A percentile compares a stretch with the other conserved stretches of the same genome.
These are phyloP conservation scores for Patella caerulea DNA, from an alignment of 2,888 invertebrate species.

Conservation along the genomic window DNA sequence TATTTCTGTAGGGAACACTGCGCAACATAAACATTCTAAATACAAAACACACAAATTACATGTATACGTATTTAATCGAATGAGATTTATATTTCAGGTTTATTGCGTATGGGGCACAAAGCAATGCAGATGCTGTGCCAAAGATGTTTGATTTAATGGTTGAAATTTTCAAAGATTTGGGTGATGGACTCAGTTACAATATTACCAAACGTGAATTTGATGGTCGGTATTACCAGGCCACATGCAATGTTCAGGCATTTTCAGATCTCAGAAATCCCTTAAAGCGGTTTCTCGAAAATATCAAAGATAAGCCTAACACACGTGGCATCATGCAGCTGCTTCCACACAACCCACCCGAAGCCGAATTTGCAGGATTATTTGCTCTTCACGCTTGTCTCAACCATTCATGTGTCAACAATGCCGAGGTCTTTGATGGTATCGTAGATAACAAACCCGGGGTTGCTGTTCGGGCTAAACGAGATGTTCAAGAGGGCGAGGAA, in stretches of 20 bases:
- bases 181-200: slow-evolving; percentile 39
- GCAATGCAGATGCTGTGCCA: slow-evolving; percentile 43
- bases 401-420: slow-evolving; percentile 59
- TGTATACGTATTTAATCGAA: not conserved
- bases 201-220: slow-evolving; percentile 54
- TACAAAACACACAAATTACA: not conserved
- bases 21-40: no score
- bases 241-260: slow-evolving; percentile 59
- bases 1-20: no score
- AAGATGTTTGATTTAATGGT: slow-evolving; percentile 53
- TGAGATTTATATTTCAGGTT: slow-evolving; percentile 41
- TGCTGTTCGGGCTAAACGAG: slow-evolving; percentile 18
- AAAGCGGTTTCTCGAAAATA: slow-evolving; percentile 39
- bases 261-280: slow-evolving; percentile 51
- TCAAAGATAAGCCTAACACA: slow-evolving; percentile 35
- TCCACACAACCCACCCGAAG: slow-evolving; percentile 47
- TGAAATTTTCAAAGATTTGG: slow-evolving; percentile 50
- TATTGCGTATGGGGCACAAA: slow-evolving; percentile 49
- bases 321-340: slow-evolving; percentile 31
- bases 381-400: slow-evolving; percentile 60
- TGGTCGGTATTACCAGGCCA: slow-evolving; percentile 52
- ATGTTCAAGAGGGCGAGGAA: slow-evolving; percentile 41
- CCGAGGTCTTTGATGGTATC: slow-evolving; percentile 46
- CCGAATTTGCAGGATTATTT: slow-evolving; percentile 60
- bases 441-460: slow-evolving; percentile 42